These are phyloP conservation scores for Cryptoleucopteryx plumbea DNA, from an alignment of 2,113 vertebrate genomes.

Conservation along the genomic window DNA sequence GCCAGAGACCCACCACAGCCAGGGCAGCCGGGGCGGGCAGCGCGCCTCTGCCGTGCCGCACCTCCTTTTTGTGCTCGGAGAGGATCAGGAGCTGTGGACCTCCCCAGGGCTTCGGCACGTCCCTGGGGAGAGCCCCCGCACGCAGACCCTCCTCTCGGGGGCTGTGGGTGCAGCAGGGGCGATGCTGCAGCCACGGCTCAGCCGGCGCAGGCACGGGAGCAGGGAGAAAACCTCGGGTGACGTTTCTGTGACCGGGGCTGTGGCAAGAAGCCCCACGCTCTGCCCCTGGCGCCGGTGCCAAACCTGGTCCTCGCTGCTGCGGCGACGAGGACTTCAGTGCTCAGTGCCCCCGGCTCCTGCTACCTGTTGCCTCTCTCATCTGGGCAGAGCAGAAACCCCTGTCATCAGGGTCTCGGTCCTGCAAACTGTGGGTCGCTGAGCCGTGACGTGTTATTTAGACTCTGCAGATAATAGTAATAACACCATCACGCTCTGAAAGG, in stretches of 20 bases:
- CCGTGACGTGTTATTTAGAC: not conserved
- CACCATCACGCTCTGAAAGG: not conserved
- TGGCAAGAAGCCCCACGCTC: not conserved
- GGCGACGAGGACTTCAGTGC: not conserved
- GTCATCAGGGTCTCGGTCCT: accelerated
- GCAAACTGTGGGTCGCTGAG: accelerated
- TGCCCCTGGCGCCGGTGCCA: not conserved
- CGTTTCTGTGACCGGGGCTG: accelerated
- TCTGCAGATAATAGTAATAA: not conserved
- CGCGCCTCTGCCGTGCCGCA: accelerated
- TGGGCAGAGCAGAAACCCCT: not conserved
- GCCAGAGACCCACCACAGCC: not conserved
- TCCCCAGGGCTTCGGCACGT: not conserved
- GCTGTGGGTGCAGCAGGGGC: not conserved
- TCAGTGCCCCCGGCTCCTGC: not conserved
- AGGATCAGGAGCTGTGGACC: not conserved
- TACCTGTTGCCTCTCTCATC: not conserved
- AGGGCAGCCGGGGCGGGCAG: not conserved
- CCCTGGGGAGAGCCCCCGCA: not conserved
- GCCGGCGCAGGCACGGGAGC: accelerated
- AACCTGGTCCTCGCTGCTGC: accelerated
- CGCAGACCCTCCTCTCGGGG: accelerated
- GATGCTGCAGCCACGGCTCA: not conserved
- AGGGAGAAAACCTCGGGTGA: not conserved
- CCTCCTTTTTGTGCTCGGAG: not conserved